phyloP scores from a whole-genome alignment of 92 coral and sea anemone species.

The Palythoa heliodiscus region DNA sequence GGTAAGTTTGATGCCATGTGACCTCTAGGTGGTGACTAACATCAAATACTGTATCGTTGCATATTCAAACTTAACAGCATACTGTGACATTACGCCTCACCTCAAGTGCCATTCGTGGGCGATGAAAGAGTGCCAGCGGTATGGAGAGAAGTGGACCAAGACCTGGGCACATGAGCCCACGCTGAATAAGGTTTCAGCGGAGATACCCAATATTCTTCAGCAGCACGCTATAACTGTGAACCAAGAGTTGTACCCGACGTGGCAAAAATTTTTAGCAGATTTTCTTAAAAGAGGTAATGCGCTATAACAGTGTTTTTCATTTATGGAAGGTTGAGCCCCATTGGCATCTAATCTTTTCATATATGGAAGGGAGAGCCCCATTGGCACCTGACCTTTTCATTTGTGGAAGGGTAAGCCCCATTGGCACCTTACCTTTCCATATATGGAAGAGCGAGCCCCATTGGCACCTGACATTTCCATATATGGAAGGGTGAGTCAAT shows the following conservation, averaged over 20 bases:
- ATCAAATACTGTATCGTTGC: not conserved
- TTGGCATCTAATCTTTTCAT: not conserved
- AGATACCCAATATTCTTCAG: conserved; percentile 83
- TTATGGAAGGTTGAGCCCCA: not conserved
- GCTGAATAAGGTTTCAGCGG: conserved; percentile 83
- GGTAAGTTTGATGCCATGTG: too few species aligned
- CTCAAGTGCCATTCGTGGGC: conserved; percentile 91
- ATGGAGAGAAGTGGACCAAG: conserved; percentile 97
- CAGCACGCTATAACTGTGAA: conserved; percentile 81
- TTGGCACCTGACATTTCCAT: too few species aligned
- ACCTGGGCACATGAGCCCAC: conserved; percentile 99
- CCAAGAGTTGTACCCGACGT: conserved; percentile 75
- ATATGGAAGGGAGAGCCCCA: too few species aligned
- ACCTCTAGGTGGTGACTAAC: too few species aligned
- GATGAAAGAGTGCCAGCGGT: conserved; percentile 90
- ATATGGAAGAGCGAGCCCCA: not conserved
- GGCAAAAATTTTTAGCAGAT: conserved; percentile 82
- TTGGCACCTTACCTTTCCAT: not conserved
- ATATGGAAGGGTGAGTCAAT: too few species aligned
- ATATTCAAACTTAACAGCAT: conserved; percentile 56
- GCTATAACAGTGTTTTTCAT: not conserved
- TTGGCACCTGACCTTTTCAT: too few species aligned
- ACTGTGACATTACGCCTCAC: conserved; percentile 88
- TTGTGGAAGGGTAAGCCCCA: too few species aligned
- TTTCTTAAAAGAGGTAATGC: conserved; percentile 86